Base-by-base conservation (phyloP, 2,888 invertebrate species). In the Hemithea aestivaria region DNA sequence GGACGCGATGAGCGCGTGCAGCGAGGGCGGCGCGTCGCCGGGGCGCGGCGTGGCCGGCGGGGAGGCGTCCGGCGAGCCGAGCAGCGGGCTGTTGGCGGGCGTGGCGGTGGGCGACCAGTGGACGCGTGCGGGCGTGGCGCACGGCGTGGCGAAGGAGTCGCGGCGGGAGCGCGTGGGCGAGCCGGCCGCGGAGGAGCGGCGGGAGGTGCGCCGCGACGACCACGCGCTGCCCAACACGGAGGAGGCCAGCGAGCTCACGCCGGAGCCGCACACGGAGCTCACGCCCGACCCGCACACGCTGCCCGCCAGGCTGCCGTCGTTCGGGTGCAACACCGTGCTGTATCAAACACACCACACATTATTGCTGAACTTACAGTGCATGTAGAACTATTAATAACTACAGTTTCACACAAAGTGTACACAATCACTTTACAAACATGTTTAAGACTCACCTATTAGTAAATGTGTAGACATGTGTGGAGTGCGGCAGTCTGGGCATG, bases 321-420 rank as follows among this genome's bases (percentile, higher is more conserved):
- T 95, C 0, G 96, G 96, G 80, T 96, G 96, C 79, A 95, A 89
- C 8, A 97, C 95, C 44, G 93, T 94, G 67, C 96, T 94, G 69
- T n/a, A n/a, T 43, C 39, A 59, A 50, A 29, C 33, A 48, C 24
- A 43, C 32, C 21, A 42, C 5, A 34, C 41, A 48, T 45, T 51
- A 47, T n/a, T n/a, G n/a, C n/a, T 7, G 38, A 40, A 45, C 16
- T 40, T 24, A 46, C n/a, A n/a, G 22, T 27, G 32, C 9, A 9
- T 22, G 36, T 27, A n/a, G n/a, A n/a, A n/a, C n/a, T n/a, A n/a
- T n/a, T n/a, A n/a, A n/a, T n/a, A n/a, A n/a, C n/a, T n/a, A n/a
- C n/a, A n/a, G n/a, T n/a, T n/a, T n/a, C n/a, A n/a, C n/a, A n/a
- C n/a, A n/a, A n/a, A n/a, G n/a, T n/a, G n/a, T n/a, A n/a, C n/a